Percentiles rank a stretch among this genome's conserved stretches.
These are phyloP conservation scores for Selenia dentaria DNA, from an alignment of 2,888 invertebrate genomes.

Conservation along the genomic window DNA sequence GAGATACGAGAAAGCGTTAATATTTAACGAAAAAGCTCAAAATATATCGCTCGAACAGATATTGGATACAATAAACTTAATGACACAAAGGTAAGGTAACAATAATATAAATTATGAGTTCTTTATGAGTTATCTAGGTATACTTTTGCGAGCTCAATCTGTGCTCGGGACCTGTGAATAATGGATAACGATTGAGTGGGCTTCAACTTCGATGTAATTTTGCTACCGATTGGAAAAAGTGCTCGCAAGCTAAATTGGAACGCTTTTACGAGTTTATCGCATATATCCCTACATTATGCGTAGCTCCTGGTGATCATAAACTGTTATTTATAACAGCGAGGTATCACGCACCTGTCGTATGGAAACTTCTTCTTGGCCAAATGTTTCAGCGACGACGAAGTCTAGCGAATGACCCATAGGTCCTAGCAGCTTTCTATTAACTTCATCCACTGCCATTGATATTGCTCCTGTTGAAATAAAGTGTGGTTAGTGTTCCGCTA, in stretches of 20 bases:
- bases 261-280: slow-evolving; percentile 39
- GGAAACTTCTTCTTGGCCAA: slow-evolving; percentile 94
- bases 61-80: slow-evolving; percentile 15
- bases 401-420: slow-evolving; percentile 89
- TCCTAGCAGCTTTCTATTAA: slow-evolving; percentile 86
- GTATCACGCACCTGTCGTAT: slow-evolving; percentile 85
- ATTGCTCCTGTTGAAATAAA: slow-evolving; percentile 88
- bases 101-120: slow-evolving; percentile 24
- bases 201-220: slow-evolving; percentile 54
- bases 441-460: slow-evolving; percentile 93
- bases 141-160: slow-evolving; percentile 43
- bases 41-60: too few species aligned
- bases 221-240: slow-evolving; percentile 56
- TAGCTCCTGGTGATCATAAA: slow-evolving; percentile 23
- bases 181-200: slow-evolving; percentile 50
- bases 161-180: slow-evolving; percentile 58
- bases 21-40: too few species aligned
- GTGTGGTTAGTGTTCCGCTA: neutral
- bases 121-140: slow-evolving; percentile 25
- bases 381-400: slow-evolving; percentile 95
- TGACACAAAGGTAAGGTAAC: slow-evolving; percentile 4
- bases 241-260: slow-evolving; percentile 41
- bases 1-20: too few species aligned
- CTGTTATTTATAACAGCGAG: slow-evolving; percentile 25
- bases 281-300: slow-evolving; percentile 24